Evolutionary conservation across 53 echinoderm and acorn worm genomes (phyloP).

Genomic region (Mesocentrotus franciscanus): DNA sequence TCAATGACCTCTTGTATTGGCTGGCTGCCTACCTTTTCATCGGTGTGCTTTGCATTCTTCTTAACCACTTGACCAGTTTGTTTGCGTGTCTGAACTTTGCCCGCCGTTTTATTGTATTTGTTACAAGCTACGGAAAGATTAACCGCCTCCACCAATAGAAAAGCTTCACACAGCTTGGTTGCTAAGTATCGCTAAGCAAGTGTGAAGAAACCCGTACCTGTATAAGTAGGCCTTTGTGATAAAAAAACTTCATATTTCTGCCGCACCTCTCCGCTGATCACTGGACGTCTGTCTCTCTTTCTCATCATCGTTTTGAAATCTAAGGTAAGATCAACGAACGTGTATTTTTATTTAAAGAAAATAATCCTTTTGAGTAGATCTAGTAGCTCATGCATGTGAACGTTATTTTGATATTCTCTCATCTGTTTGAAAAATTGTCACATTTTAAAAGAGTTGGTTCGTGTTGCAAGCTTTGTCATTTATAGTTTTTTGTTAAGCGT

Average conservation of each 20-base stretch:
- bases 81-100: neutral
- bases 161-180: neutral
- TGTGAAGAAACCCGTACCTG: neutral
- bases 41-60: neutral
- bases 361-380: no score
- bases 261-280: no score
- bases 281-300: neutral
- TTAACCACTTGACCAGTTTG: neutral
- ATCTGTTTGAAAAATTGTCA: no score
- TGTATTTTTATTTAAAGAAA: neutral
- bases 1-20: no score
- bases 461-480: no score
- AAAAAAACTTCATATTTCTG: neutral
- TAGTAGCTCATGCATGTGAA: no score
- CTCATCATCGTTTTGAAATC: neutral
- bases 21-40: neutral
- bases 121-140: constrained; percentile 10
- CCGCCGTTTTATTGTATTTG: neutral
- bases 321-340: neutral
- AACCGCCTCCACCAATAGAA: neutral
- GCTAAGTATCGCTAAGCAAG: constrained; percentile 6
- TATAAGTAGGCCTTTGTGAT: neutral
- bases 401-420: no score
- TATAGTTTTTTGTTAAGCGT: no score
- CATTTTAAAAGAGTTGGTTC: no score